Percentiles rank a stretch among this genome's conserved stretches.
Conservation (phyloP, 2,113 vertebrate genomes). For the Ranitomeya variabilis region DNA sequence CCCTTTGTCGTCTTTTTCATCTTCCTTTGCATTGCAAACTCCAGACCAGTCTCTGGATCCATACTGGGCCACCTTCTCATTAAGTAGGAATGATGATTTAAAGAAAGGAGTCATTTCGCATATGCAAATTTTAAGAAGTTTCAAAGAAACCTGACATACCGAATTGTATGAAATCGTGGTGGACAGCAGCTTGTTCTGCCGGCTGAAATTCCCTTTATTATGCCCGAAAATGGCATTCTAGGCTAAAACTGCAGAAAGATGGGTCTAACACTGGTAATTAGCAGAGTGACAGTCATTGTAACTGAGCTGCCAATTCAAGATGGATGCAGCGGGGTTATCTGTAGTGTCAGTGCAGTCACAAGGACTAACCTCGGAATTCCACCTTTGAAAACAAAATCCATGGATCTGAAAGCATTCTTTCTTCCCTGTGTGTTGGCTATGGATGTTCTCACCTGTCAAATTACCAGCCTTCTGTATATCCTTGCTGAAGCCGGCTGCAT, state of each 20-base stretch:
- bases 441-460: conserved; percentile 51
- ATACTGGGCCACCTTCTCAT: not conserved
- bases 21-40: not conserved
- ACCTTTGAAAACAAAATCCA: conserved; percentile 61
- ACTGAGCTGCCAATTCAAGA: conserved; percentile 66
- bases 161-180: conserved; percentile 60
- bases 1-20: not conserved
- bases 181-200: not conserved
- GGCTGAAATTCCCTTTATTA: not conserved
- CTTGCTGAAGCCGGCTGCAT: conserved; percentile 11
- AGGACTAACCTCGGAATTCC: conserved; percentile 64
- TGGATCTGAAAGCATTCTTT: conserved; percentile 39
- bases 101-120: not conserved
- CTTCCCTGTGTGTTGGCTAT: not conserved
- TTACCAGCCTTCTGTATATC: conserved; percentile 7
- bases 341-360: conserved; percentile 61
- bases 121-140: conserved; percentile 29
- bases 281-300: conserved; percentile 68
- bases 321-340: conserved; percentile 71
- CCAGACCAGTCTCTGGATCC: conserved; percentile 1
- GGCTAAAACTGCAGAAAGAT: conserved; percentile 52
- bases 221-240: not conserved
- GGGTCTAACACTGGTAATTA: conserved; percentile 68
- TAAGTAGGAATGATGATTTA: not conserved
- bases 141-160: conserved; percentile 65